Evolutionary conservation across 2,113 vertebrate genomes (phyloP), one percentile per base, ranked within the genome.

Genomic region (Hemibagrus wyckioides): DNA sequence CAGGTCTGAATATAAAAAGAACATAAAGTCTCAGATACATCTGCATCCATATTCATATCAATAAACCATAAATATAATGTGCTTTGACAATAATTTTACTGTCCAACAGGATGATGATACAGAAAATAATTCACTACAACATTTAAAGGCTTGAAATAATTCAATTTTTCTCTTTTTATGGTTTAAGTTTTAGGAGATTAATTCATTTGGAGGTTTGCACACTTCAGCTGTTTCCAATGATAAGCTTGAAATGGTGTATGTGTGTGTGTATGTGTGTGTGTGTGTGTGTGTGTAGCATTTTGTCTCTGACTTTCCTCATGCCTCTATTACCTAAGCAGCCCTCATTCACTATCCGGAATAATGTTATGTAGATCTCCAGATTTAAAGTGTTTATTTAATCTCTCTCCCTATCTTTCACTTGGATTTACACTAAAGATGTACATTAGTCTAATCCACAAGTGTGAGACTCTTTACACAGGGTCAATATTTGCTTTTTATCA

Each of bases 311-410:
- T 73, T 84, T 3, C 52, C 52, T 39, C n/a, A 52, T 4, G n/a
- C 61, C 39, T 71, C 65, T n/a, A 50, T 84, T 57, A 52, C 39
- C 14, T 30, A 80, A 77, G 13, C 67, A 79, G 30, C 80, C 19
- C 23, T 67, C 44, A 79, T 83, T 79, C 36, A 88, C 56, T 84
- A 54, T 48, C 52, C 44, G 30, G 67, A 88, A 81, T 71, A 80
- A 80, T 39, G 71, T 44, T 9, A 21, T 48, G 48, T 88, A 84
- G 73, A 84, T 73, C 75, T 80, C 48, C 44, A 71, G 82, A 33
- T 88, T 84, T 77, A 84, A 65, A 84, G 65, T 69, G 54, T 59
- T 30, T 63, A 50, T 77, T 79, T 41, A 54, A 69, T 83, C 48
- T 36, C 56, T 65, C 57, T 52, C 54, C 54, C 44, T 77, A 63